phyloP scores from a whole-genome alignment of 1,140 invertebrate species.

The Melitaea cinxia region DNA sequence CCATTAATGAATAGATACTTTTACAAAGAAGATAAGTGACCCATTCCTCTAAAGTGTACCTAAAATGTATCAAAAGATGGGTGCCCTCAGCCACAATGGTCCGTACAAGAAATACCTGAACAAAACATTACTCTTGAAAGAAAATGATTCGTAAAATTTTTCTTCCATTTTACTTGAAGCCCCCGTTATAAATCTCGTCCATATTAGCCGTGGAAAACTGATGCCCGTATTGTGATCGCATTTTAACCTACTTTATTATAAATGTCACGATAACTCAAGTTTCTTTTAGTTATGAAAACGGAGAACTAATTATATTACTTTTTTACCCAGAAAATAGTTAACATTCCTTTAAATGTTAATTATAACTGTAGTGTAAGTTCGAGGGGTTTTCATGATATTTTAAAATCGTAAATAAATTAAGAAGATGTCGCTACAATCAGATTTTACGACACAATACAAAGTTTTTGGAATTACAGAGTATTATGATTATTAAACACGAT shows the following conservation, averaged over 20 bases:
- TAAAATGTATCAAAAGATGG: not conserved
- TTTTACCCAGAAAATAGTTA: no score
- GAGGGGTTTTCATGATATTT: no score
- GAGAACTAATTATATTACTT: not conserved
- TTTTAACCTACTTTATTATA: slow-evolving; percentile 26
- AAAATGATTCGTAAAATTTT: slow-evolving; percentile 42
- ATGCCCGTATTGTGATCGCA: slow-evolving; percentile 30
- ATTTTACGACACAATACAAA: no score
- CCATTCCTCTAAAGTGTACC: not conserved
- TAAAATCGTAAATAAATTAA: no score
- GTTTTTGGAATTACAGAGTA: no score
- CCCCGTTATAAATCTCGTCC: slow-evolving; percentile 31
- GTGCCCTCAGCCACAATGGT: slow-evolving; percentile 1
- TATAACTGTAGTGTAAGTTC: no score
- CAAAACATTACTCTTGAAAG: slow-evolving; percentile 38
- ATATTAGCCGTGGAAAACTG: slow-evolving; percentile 31
- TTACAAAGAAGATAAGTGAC: not conserved
- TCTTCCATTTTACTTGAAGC: slow-evolving; percentile 35
- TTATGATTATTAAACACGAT: no score
- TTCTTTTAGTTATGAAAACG: not conserved
- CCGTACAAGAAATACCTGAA: slow-evolving; percentile 29
- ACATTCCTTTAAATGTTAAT: no score
- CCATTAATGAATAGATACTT: not conserved
- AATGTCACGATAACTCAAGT: slow-evolving; percentile 10
- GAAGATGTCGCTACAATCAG: no score